Evolutionary conservation across 1,140 invertebrate genomes (phyloP), one percentile per base, ranked within the genome.

Genomic region (Leptopilina boulardi): DNA sequence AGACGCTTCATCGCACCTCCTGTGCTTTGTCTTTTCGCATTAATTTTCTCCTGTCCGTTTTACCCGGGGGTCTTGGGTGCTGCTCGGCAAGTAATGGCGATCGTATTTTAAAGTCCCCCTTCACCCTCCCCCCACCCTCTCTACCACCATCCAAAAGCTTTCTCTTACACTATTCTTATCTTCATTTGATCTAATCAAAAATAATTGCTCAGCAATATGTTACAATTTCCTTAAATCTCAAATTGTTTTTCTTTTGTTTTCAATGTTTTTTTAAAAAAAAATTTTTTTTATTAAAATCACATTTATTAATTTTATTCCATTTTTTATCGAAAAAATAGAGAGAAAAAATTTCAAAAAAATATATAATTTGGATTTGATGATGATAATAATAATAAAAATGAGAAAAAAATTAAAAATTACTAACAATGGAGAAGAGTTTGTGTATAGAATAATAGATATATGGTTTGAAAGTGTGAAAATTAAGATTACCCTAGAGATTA

Each of bases 1-100:
- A 70, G 74, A 59, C 72, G 41, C 77, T 38, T 26, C 30, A 59
- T 75, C 71, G 71, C 56, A 76, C 73, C 73, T 76, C n/a, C 70
- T 72, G 38, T 73, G 38, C 41, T 47, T 47, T 72, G 41, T 47
- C 21, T 47, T 47, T 44, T 47, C 51, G 74, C 73, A 72, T 71
- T 70, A 78, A 74, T 74, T 78, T 71, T 71, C 13, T 44, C n/a
- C 41, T 34, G n/a, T 59, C 44, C 59, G 21, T 42, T 74, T 74
- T 54, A 66, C 23, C 59, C 34, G 9, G 26, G 59, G 26, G 59
- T 30, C 59, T 66, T 34, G 21, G 26, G 59, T 66, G 59, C 23
- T 66, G 59, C 23, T 66, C 26, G 59, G 13, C 5, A 30, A 30
- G 59, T n/a, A 66, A 66, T 66, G 59, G 26, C 26, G 21, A 66